Percentiles rank a stretch among this genome's conserved stretches.
Evolutionary conservation across 2,888 invertebrate genomes (phyloP).

Genomic region (Lamproptera curius): DNA sequence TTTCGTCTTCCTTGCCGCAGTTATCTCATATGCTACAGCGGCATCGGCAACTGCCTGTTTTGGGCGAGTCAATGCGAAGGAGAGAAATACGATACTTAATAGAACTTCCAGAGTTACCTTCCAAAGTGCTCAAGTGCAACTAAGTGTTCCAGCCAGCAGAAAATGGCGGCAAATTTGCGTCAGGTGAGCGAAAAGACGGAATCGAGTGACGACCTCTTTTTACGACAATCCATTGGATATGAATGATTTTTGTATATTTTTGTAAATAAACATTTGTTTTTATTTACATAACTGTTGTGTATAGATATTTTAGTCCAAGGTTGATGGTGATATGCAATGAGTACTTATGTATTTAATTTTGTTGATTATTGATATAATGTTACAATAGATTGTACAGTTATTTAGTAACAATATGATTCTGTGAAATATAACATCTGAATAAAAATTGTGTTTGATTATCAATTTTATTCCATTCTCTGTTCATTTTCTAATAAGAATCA

Average conservation of each 20-base stretch:
- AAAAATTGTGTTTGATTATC: slow-evolving; percentile 23
- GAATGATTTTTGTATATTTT: slow-evolving; percentile 47
- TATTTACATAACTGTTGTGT: slow-evolving; percentile 33
- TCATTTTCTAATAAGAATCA: too few species aligned
- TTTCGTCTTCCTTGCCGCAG: slow-evolving; percentile 94
- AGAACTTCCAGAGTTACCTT: slow-evolving; percentile 43
- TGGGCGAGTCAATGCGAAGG: slow-evolving; percentile 90
- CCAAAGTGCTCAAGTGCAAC: slow-evolving; percentile 56
- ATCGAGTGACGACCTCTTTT: slow-evolving; percentile 16
- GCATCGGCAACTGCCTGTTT: slow-evolving; percentile 95
- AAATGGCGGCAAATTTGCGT: slow-evolving; percentile 33
- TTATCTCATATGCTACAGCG: slow-evolving; percentile 97
- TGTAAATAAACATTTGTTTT: slow-evolving; percentile 54
- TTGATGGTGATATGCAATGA: slow-evolving; percentile 40
- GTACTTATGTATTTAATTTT: slow-evolving; percentile 60
- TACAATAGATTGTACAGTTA: slow-evolving; percentile 56
- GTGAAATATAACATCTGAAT: slow-evolving; percentile 44
- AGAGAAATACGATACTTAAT: slow-evolving; percentile 77
- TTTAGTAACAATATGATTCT: slow-evolving; percentile 43
- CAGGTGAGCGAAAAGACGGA: slow-evolving; percentile 21
- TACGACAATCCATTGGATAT: slow-evolving; percentile 11
- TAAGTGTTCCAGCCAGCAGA: slow-evolving; percentile 39
- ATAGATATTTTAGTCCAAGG: slow-evolving; percentile 15
- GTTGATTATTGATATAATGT: slow-evolving; percentile 46
- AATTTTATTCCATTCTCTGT: too few species aligned